Evolutionary conservation across 2,113 vertebrate species (phyloP), one percentile per base, ranked within the genome.

Genomic region (Thymallus thymallus): DNA sequence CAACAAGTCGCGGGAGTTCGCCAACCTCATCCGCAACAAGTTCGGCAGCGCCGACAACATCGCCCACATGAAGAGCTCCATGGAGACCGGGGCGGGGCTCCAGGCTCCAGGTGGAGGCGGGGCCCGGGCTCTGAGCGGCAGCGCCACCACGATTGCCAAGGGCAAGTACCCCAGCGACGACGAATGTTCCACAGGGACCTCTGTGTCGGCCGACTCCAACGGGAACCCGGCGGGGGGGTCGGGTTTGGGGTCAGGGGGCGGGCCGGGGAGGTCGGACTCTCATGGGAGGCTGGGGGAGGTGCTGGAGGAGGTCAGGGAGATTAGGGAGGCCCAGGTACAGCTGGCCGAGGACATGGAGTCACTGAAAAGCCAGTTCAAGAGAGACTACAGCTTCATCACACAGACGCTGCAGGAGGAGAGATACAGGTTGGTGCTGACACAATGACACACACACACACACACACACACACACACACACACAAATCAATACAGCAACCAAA

Each of bases 11-110:
- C 91, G 94, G 48, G 97, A 95, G 84, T 94, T 99, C 32, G 98
- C 98, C 82, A 98, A 96, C 86, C 89, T 98, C 77, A 99, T 98
- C 80, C 91, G 95, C 68, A 99, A 99, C 88, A 98, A 96, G 88
- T 99, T 98, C n/a, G 98, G 98, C 79, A 99, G 97, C 0, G 97
- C 98, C 0, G 98, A 99, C 88, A 99, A 99, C 87, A 98, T 99
- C 0, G 94, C 97, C 29, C 96, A 99, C 86, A 82, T 98, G n/a
- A 99, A 98, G 85, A 98, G 88, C 75, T 95, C 92, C 46, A 90
- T 94, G 93, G 93, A 94, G 64, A 1, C 89, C 0, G 82, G 95
- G 6, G 90, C 96, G 6, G 56, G 56, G 56, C 94, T 98, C 78
- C 93, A 94, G 29, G 94, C 92, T 0, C 96, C 96, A 64, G 83